Evolutionary conservation across 2,797 vertebrate species (phyloP).

Genomic region (Halcyon leucocephala): DNA sequence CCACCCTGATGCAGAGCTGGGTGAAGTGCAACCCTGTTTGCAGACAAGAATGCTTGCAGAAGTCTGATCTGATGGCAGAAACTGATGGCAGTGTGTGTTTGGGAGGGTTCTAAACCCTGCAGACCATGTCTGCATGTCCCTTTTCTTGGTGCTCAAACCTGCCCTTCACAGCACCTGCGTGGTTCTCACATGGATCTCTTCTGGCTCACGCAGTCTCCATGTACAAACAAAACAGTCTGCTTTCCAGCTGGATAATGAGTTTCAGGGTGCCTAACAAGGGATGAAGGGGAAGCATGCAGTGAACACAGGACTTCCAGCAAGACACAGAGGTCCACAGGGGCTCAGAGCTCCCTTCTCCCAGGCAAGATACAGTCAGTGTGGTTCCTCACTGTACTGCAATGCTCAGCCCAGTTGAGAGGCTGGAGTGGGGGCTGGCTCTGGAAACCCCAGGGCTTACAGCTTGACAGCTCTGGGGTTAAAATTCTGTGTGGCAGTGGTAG

Average conservation of each 20-base stretch:
- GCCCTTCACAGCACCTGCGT: accelerated
- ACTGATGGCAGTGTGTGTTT: background rate
- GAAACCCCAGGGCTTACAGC: accelerated
- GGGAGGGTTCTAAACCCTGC: background rate
- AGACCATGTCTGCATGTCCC: background rate
- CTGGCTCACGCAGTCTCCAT: background rate
- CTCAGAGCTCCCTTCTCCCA: background rate
- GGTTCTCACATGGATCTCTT: background rate
- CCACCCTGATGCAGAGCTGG: background rate
- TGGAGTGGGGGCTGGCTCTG: background rate
- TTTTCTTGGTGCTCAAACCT: background rate
- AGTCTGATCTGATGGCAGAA: background rate
- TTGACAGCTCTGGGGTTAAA: background rate
- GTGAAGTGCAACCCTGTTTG: background rate
- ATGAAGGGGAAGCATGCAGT: background rate
- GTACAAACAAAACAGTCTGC: accelerated
- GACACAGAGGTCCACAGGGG: accelerated
- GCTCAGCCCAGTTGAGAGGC: background rate
- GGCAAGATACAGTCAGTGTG: background rate
- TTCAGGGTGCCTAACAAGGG: background rate
- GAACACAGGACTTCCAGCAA: background rate
- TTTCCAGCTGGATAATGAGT: background rate
- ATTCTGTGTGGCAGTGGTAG: background rate
- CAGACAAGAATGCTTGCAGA: accelerated
- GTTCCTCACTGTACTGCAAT: background rate